Percentiles rank a stretch among this genome's conserved stretches.
These are phyloP conservation scores for Anagyrus pseudococci DNA, from an alignment of 2,888 invertebrate genomes.

Conservation along the genomic window DNA sequence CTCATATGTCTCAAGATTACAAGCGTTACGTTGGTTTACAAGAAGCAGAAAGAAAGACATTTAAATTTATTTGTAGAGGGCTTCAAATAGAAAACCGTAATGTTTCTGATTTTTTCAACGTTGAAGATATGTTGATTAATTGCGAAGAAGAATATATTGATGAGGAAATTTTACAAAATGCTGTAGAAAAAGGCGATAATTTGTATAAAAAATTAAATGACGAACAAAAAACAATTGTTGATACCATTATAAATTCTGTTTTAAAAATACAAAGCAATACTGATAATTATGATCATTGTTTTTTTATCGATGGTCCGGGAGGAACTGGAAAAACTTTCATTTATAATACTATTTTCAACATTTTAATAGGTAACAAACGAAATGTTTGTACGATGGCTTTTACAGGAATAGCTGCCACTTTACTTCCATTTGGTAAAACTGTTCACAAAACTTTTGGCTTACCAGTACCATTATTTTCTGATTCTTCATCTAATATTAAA, in stretches of 20 bases:
- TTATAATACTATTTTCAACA: constrained; percentile 2
- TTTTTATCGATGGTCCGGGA: constrained; percentile 33
- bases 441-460: constrained; percentile 52
- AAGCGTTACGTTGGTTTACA: not conserved
- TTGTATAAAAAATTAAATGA: not conserved
- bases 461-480: constrained; percentile 41
- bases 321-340: constrained; percentile 22
- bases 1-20: constrained; percentile 38
- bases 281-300: not conserved
- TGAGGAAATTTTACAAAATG: not conserved
- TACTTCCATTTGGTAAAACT: constrained; percentile 53
- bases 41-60: constrained; percentile 12
- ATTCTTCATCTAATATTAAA: constrained; percentile 34
- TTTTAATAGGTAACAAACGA: not conserved
- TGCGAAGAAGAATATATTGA: not conserved
- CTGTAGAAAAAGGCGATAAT: not conserved
- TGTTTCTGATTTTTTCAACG: constrained; percentile 31
- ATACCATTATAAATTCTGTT: constrained; percentile 53
- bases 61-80: constrained; percentile 24
- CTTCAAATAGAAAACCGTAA: constrained; percentile 17
- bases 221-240: not conserved
- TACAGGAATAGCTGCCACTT: constrained; percentile 51
- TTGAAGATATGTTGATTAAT: constrained; percentile 18
- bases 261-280: not conserved
- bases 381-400: constrained; percentile 43